Conservation (phyloP, 2,888 invertebrate species). For the Operophtera brumata region DNA sequence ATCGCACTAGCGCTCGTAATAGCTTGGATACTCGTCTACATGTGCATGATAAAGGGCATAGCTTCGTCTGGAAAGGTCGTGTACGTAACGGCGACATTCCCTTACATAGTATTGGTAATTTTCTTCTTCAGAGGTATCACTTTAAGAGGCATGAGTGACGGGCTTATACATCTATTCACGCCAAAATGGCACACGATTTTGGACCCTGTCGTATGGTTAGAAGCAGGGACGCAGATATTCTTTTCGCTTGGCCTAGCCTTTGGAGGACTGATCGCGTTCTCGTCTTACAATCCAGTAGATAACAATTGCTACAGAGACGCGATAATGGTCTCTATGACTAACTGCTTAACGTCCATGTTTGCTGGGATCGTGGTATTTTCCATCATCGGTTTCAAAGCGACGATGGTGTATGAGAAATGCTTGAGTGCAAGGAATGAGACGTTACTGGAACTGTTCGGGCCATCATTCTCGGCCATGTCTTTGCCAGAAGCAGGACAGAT, state of each 20-base stretch:
- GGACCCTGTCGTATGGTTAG: conserved; percentile 98
- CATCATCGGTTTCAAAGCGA: conserved; percentile 95
- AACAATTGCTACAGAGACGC: conserved; percentile 98
- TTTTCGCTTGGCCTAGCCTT: conserved; percentile 97
- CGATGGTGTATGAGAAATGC: conserved; percentile 90
- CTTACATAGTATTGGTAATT: conserved; percentile 96
- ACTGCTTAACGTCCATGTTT: conserved; percentile 97
- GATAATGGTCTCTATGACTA: conserved; percentile 94
- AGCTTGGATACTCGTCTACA: conserved; percentile 96
- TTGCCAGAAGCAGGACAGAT: conserved; percentile 81
- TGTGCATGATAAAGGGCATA: conserved; percentile 98
- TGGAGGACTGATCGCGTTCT: conserved; percentile 97
- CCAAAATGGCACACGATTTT: conserved; percentile 95
- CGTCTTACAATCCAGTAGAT: conserved; percentile 97
- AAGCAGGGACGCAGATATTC: conserved; percentile 98
- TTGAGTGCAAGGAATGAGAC: conserved; percentile 83
- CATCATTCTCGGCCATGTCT: conserved; percentile 62
- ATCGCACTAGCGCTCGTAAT: conserved; percentile 92
- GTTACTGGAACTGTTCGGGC: conserved; percentile 79
- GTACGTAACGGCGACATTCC: conserved; percentile 97
- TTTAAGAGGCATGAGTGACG: conserved; percentile 91
- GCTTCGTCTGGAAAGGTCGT: conserved; percentile 98
- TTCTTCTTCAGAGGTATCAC: conserved; percentile 98
- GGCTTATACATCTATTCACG: conserved; percentile 92
- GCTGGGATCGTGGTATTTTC: conserved; percentile 98